Evolutionary conservation across 2,888 invertebrate species (phyloP).

Genomic region (Ichneumoninae sp.): DNA sequence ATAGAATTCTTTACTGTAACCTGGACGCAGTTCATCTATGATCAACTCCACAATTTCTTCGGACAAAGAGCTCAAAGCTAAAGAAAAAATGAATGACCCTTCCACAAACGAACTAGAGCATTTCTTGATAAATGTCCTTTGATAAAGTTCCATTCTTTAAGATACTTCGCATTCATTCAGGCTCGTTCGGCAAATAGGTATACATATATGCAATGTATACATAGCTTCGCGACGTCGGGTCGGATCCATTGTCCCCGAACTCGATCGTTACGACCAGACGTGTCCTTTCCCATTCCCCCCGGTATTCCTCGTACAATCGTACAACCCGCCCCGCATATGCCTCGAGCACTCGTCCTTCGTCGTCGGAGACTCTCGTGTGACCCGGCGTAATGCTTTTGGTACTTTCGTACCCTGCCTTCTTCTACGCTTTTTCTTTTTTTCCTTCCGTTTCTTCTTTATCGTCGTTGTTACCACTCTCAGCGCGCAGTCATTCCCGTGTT

Average conservation of each 20-base stretch:
- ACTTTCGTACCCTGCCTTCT: slow-evolving; percentile 33
- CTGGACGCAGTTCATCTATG: not conserved
- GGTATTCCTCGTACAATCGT: slow-evolving; percentile 33
- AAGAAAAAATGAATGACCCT: not conserved
- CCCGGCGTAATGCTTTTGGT: slow-evolving; percentile 54
- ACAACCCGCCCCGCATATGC: slow-evolving; percentile 8
- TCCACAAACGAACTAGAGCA: not conserved
- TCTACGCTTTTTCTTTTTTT: slow-evolving; percentile 20
- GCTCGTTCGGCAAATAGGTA: slow-evolving; percentile 1
- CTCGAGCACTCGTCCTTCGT: slow-evolving; percentile 47
- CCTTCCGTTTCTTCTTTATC: slow-evolving; percentile 32
- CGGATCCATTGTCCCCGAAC: slow-evolving; percentile 56
- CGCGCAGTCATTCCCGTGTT: slow-evolving; percentile 11
- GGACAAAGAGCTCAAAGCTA: not conserved
- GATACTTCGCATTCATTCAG: slow-evolving; percentile 5
- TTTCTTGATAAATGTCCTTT: not conserved
- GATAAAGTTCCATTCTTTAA: slow-evolving; percentile 10
- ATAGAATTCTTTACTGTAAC: no score
- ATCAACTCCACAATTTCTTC: not conserved
- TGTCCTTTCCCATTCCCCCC: slow-evolving; percentile 47
- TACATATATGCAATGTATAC: slow-evolving; percentile 17
- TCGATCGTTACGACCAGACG: slow-evolving; percentile 64
- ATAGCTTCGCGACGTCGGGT: slow-evolving; percentile 43
- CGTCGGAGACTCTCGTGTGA: slow-evolving; percentile 43
- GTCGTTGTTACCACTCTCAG: slow-evolving; percentile 31